A percentile compares a stretch with the other conserved stretches of the same genome.
These are phyloP conservation scores for Drosophila lacertosa DNA, from an alignment of 1,140 invertebrate species.

Conservation along the genomic window DNA sequence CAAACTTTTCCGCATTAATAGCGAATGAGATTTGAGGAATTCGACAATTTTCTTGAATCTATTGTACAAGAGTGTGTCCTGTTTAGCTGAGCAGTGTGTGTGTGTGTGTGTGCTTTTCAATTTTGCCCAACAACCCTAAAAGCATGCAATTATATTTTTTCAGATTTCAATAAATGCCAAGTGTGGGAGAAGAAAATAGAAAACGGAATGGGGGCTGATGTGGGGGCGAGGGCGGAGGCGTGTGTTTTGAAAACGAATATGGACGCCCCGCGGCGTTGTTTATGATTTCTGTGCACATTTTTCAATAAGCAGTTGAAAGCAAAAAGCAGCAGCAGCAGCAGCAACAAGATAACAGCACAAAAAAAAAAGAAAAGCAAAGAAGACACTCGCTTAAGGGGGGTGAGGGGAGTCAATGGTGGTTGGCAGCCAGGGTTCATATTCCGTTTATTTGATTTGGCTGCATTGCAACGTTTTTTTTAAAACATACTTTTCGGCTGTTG, in stretches of 20 bases:
- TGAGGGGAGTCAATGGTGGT: not conserved
- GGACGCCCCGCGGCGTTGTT: constrained; percentile 70
- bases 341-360: constrained; percentile 15
- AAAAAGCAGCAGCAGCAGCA: constrained; percentile 12
- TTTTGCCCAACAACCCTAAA: constrained; percentile 70
- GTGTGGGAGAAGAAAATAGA: too few relatives aligned
- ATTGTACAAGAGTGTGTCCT: constrained; percentile 1
- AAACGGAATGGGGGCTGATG: not conserved
- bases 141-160: constrained; percentile 75
- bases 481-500: constrained; percentile 52
- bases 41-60: constrained; percentile 3
- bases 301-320: constrained; percentile 71
- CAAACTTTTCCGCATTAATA: not conserved
- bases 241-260: constrained; percentile 36
- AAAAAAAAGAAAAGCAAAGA: constrained; percentile 6
- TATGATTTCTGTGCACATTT: constrained; percentile 75
- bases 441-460: constrained; percentile 63
- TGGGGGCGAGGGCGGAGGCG: too few relatives aligned
- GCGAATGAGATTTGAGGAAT: constrained; percentile 21
- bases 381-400: constrained; percentile 7
- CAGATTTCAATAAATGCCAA: constrained; percentile 78
- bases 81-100: constrained; percentile 16
- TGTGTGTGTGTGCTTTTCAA: constrained; percentile 60
- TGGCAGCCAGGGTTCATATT: constrained; percentile 6
- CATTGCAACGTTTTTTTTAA: constrained; percentile 50